Evolutionary conservation across 2,888 invertebrate genomes (phyloP), one percentile per base, ranked within the genome.

Genomic region (Bombylius major): DNA sequence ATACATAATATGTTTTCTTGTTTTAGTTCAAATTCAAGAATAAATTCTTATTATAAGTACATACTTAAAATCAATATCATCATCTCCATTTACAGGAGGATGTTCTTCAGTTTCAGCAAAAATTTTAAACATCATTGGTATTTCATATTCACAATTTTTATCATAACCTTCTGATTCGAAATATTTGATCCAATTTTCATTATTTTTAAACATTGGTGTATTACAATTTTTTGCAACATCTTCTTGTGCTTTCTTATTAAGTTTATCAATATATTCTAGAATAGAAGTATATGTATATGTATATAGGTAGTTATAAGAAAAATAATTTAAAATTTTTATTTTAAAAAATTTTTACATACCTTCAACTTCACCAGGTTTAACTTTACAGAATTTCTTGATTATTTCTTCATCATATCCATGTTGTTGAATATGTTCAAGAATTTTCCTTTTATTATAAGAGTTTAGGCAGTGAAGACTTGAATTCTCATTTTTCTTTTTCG

Each of bases 151-250:
- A n/a, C n/a, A n/a, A n/a, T n/a, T n/a, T n/a, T n/a, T n/a, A n/a
- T n/a, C n/a, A n/a, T n/a, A n/a, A n/a, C n/a, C n/a, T n/a, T n/a
- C n/a, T n/a, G 51, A 44, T 55, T 67, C 63, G 50, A 70, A 60
- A 34, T 67, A 57, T 4, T 65, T 57, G 23, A 70, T 54, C 72
- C 71, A 72, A 33, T 65, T 61, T 51, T 64, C 65, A 3, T 68
- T 65, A 54, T 67, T 67, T 36, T 61, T 61, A 31, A 70, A 64
- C 32, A 66, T 65, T 3, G 65, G 56, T 1, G 69, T 67, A 31
- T 65, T 63, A 14, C 65, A 68, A 51, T 70, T 70, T 23, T 65
- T 62, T 13, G 62, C 62, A 1, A 70, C 67, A 53, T 62, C 57
- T 1, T 54, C 13, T 47, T 66, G 64, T 0, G 69, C 66, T 12